A percentile compares a stretch with the other conserved stretches of the same genome.
These are phyloP conservation scores for Ctenopoma kingsleyae DNA, from an alignment of 2,797 vertebrate species.

Conservation along the genomic window DNA sequence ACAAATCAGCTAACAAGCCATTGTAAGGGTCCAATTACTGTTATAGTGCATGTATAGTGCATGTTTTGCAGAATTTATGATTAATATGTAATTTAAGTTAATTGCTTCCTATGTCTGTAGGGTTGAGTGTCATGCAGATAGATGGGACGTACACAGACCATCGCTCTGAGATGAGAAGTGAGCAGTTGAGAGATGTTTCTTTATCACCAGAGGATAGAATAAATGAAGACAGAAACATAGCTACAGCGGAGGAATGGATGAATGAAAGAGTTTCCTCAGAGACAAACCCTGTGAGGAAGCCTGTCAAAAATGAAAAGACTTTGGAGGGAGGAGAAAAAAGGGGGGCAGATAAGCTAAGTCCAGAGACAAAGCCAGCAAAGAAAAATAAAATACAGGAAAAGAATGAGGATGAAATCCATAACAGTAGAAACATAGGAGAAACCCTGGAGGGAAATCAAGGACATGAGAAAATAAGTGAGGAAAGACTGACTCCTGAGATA, in stretches of 20 bases:
- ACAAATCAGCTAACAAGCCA: constrained; percentile 19
- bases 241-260: constrained; percentile 9
- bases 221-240: neutral
- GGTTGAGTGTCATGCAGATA: constrained; percentile 15
- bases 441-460: neutral
- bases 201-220: constrained; percentile 22
- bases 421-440: neutral
- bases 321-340: neutral
- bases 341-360: constrained; percentile 1
- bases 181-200: constrained; percentile 12
- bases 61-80: neutral
- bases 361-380: constrained; percentile 8
- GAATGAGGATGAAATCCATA: neutral
- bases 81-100: neutral
- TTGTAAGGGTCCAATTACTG: constrained; percentile 10
- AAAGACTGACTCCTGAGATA: neutral
- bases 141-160: constrained; percentile 21
- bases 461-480: constrained; percentile 6
- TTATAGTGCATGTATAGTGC: neutral
- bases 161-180: constrained; percentile 24
- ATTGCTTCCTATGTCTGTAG: constrained; percentile 33
- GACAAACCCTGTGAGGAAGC: constrained; percentile 9
- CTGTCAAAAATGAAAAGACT: constrained; percentile 10
- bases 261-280: constrained; percentile 27
- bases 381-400: neutral